phyloP scores from a whole-genome alignment of 2,888 invertebrate species.

The Hydroisotoma schaefferi region DNA sequence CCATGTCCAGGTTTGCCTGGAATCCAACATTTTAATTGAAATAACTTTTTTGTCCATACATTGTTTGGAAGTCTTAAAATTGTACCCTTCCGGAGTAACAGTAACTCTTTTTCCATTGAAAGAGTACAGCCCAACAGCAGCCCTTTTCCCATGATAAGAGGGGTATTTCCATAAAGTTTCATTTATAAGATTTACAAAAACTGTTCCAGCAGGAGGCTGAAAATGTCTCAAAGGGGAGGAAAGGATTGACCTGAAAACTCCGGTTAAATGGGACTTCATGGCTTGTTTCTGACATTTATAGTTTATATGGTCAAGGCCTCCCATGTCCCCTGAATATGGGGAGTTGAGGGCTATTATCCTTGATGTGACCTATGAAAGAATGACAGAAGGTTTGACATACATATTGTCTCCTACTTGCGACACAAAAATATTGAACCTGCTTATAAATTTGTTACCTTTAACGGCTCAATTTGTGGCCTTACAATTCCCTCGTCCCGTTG shows the following conservation, averaged over 20 bases:
- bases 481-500: too few relatives aligned
- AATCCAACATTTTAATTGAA: not conserved
- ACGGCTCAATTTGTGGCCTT: too few relatives aligned
- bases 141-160: not conserved
- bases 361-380: not conserved
- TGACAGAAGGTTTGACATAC: not conserved
- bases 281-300: constrained; percentile 10
- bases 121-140: not conserved
- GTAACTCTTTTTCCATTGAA: constrained; percentile 8
- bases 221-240: not conserved
- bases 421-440: not conserved
- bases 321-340: constrained; percentile 7
- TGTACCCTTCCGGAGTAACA: not conserved
- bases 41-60: not conserved
- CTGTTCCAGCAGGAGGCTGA: not conserved
- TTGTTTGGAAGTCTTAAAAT: not conserved
- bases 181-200: constrained; percentile 1
- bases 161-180: not conserved
- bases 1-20: not conserved
- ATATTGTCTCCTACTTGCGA: too few relatives aligned
- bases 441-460: too few relatives aligned
- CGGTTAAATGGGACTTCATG: not conserved
- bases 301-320: constrained; percentile 7
- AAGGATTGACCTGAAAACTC: not conserved
- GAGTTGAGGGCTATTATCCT: constrained; percentile 6